Conservation (phyloP, 1,140 invertebrate genomes). For the Trachelipus rathkii region DNA sequence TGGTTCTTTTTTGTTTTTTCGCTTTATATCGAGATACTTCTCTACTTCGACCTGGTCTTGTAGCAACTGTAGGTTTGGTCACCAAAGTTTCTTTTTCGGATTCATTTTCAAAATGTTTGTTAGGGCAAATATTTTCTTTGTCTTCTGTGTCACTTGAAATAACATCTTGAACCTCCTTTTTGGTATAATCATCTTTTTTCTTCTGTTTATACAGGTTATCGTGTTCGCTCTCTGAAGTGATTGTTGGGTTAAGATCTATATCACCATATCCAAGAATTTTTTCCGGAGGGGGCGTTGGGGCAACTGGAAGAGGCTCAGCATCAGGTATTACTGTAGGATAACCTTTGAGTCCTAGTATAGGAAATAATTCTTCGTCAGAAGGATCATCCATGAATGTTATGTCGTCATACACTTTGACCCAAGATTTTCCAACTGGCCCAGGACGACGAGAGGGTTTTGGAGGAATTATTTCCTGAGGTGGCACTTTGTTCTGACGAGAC, state of each 20-base stretch:
- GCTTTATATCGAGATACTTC: slow-evolving; percentile 32
- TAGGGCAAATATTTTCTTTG: slow-evolving; percentile 14
- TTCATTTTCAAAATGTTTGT: neutral
- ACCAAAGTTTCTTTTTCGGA: neutral
- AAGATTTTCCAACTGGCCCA: slow-evolving; percentile 41
- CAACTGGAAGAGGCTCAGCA: slow-evolving; percentile 32
- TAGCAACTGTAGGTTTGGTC: neutral
- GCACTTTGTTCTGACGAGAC: neutral
- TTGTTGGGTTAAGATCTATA: neutral
- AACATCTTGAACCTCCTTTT: neutral
- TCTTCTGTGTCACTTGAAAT: neutral
- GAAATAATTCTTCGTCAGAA: slow-evolving; percentile 33
- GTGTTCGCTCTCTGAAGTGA: slow-evolving; percentile 33
- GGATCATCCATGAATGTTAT: slow-evolving; percentile 43
- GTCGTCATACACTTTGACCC: slow-evolving; percentile 45
- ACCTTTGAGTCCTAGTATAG: slow-evolving; percentile 37
- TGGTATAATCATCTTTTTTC: neutral
- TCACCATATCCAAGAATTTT: neutral
- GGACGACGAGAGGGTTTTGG: slow-evolving; percentile 37
- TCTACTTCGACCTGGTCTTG: slow-evolving; percentile 18
- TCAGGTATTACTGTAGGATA: slow-evolving; percentile 32
- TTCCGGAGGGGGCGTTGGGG: slow-evolving; percentile 41
- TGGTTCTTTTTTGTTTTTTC: slow-evolving; percentile 32
- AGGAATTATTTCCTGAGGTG: slow-evolving; percentile 22
- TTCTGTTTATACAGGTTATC: slow-evolving; percentile 29